Base-by-base conservation (phyloP, 2,113 vertebrate genomes). In the Catharus bicknelli region DNA sequence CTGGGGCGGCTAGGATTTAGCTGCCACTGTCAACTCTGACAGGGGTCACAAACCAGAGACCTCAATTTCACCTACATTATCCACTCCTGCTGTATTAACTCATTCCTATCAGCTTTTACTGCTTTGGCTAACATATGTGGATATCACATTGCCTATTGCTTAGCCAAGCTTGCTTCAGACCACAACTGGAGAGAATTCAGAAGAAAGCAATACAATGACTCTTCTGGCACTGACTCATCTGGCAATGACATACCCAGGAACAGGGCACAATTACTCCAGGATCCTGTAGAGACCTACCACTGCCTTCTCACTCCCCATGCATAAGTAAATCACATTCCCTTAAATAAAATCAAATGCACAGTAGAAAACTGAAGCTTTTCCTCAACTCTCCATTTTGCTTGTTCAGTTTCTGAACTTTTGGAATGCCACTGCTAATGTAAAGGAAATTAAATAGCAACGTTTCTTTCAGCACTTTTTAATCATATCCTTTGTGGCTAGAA, bases 401-500 rank as follows among this genome's bases (percentile, higher is more conserved):
- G 21, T 45, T 86, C 57, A 38, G 34, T 86, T 90, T 88, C 87
- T 88, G 68, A 91, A 94, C 43, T 59, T 93, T 67, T 86, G 36
- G 61, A 95, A 94, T 74, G 58, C 32, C 68, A 83, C 45, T 78
- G 72, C 76, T 94, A 94, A 95, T 83, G 51, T 95, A 93, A 91
- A 95, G 87, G 92, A 96, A 96, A 96, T 95, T 80, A 95, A 94
- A 94, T 91, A 95, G 84, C 81, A 92, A 90, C 85, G 91, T 96
- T 91, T 94, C 95, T 96, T 96, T 96, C 96, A 95, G 82, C 94
- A 77, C 93, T 87, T 95, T 92, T 95, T 95, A 96, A 96, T 96
- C 79, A 78, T 64, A 63, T 47, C 61, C 61, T 95, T 83, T 95
- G 87, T 93, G 90, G 90, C 40, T 78, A 89, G 57, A 95, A 94